Evolutionary conservation across 2,797 vertebrate genomes (phyloP).

Genomic region (Melanotaenia maccullochi): DNA sequence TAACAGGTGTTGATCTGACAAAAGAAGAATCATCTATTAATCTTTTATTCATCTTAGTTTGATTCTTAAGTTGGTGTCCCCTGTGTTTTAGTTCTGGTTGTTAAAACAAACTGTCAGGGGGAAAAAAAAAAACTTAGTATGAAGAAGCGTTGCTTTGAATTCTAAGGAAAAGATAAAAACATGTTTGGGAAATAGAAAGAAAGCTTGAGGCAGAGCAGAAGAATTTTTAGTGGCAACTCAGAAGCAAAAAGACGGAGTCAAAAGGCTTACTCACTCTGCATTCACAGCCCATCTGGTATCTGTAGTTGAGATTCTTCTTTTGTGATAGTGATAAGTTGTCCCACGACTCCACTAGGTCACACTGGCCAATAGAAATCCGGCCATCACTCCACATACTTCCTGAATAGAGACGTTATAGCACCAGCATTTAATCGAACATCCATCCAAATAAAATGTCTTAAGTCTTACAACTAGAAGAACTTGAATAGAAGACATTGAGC

Average conservation of each 20-base stretch:
- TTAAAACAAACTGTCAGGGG: neutral
- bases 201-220: neutral
- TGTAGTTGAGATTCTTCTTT: slow-evolving; percentile 92
- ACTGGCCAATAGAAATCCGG: slow-evolving; percentile 89
- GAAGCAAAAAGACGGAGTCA: slow-evolving; percentile 16
- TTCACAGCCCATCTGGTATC: slow-evolving; percentile 92
- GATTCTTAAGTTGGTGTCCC: neutral
- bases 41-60: neutral
- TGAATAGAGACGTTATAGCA: slow-evolving; percentile 63
- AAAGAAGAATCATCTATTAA: slow-evolving; percentile 29
- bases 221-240: neutral
- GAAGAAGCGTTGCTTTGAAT: neutral
- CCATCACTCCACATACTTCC: slow-evolving; percentile 89
- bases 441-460: neutral
- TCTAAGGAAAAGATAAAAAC: neutral
- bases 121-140: neutral
- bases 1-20: slow-evolving; percentile 91
- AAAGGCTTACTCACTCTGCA: slow-evolving; percentile 88
- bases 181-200: neutral
- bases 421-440: neutral
- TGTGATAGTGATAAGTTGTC: slow-evolving; percentile 90
- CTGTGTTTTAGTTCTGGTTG: neutral
- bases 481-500: neutral
- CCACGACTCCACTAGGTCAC: slow-evolving; percentile 91
- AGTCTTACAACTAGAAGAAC: neutral